Evolutionary conservation across 2,113 vertebrate genomes (phyloP), one percentile per base, ranked within the genome.

Genomic region (Corythoichthys haematopterus): DNA sequence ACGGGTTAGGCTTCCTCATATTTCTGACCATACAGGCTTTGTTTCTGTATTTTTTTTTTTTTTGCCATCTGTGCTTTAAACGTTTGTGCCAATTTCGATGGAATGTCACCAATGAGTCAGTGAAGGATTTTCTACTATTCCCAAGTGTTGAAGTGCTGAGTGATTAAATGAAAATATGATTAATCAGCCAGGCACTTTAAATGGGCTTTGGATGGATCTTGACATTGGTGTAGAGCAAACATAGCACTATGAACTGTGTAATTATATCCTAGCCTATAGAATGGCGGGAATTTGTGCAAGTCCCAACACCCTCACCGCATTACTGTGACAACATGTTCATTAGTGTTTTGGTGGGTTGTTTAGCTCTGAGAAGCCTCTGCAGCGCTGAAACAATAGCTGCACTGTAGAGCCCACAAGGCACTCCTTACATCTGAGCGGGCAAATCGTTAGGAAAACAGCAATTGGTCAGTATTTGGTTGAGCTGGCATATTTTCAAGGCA

Each of bases 301-400:
- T 86, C 80, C 80, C 71, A 60, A 80, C 86, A 62, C 85, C 82
- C 76, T 87, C 81, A 66, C 82, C 81, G 76, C 70, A 90, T 93
- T 90, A 90, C 92, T 91, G 92, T 92, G 91, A 92, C 89, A 92
- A 93, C 91, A 87, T 69, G 53, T 87, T 92, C 87, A 88, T 90
- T 86, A 80, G 81, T 68, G 73, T 79, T 71, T 80, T 81, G 76
- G 76, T 84, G 83, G 84, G 74, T 78, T n/a, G 62, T 78, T 82
- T 74, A 76, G 79, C 76, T 63, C 72, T 48, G 74, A 84, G 74
- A 80, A 84, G 75, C 79, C 80, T 81, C 87, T 78, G 83, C 86
- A 81, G 72, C 65, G 75, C 75, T 63, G 71, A 87, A 83, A 87
- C 82, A 87, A 87, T 86, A 85, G 80, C 74, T 77, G 73, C 76